These are phyloP conservation scores for Euplexia lucipara DNA, from an alignment of 2,888 invertebrate species.

Conservation along the genomic window DNA sequence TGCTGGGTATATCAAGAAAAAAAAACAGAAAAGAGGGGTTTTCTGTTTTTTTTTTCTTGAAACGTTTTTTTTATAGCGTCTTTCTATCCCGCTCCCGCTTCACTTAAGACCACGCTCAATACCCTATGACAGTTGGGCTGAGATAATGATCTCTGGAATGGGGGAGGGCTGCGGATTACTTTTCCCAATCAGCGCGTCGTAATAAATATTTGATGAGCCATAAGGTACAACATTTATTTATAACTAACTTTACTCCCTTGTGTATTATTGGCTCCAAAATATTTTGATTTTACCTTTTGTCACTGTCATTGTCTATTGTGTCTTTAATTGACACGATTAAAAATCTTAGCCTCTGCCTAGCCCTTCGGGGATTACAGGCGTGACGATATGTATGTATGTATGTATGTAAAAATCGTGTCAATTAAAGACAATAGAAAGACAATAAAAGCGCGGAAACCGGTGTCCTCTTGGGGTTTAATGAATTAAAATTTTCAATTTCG, in stretches of 20 bases:
- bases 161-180: conserved; percentile 73
- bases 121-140: conserved; percentile 58
- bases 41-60: too few relatives aligned
- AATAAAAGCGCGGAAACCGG: too few relatives aligned
- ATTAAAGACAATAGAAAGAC: too few relatives aligned
- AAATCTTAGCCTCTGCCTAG: too few relatives aligned
- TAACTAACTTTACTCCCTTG: conserved; percentile 56
- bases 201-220: conserved; percentile 81
- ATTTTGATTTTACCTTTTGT: conserved; percentile 6
- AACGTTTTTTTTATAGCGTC: neutral
- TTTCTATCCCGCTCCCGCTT: conserved; percentile 29
- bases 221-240: conserved; percentile 64
- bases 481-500: neutral
- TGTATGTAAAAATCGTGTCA: too few relatives aligned
- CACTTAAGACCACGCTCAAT: conserved; percentile 18
- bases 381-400: too few relatives aligned
- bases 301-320: too few relatives aligned
- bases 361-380: too few relatives aligned
- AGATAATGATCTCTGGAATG: conserved; percentile 78
- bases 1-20: too few relatives aligned
- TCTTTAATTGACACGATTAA: too few relatives aligned
- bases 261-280: conserved; percentile 23
- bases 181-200: conserved; percentile 78
- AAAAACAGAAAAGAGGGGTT: too few relatives aligned
- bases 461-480: too few relatives aligned